A percentile compares a stretch with the other conserved stretches of the same genome.
These are phyloP conservation scores for Cantharis nigra DNA, from an alignment of 2,888 invertebrate species.

Conservation along the genomic window DNA sequence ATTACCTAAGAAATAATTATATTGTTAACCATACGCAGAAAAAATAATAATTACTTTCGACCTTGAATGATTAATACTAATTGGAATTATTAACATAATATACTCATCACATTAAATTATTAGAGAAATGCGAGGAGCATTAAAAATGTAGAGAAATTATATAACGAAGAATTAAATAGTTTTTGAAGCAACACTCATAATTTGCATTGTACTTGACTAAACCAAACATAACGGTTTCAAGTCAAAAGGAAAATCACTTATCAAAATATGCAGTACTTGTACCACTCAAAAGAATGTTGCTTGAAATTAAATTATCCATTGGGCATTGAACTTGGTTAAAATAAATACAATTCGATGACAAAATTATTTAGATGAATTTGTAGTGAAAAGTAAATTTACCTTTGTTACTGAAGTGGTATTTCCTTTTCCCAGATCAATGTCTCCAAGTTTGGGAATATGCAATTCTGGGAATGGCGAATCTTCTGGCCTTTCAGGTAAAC, in stretches of 20 bases:
- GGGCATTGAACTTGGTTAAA: not conserved
- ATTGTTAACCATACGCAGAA: not conserved
- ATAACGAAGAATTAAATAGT: not conserved
- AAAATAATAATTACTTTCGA: not conserved
- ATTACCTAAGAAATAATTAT: conserved; percentile 57
- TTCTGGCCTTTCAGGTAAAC: conserved; percentile 37
- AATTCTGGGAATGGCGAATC: conserved; percentile 35
- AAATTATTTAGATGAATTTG: too few relatives aligned
- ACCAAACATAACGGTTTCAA: not conserved
- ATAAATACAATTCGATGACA: not conserved
- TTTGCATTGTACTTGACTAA: not conserved
- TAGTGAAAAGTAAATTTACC: conserved; percentile 24
- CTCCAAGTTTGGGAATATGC: conserved; percentile 31
- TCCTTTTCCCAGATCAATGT: conserved; percentile 51
- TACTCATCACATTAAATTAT: not conserved
- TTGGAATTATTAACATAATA: not conserved
- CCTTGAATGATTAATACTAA: not conserved
- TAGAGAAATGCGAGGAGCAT: too few relatives aligned
- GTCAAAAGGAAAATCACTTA: not conserved
- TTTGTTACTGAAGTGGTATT: conserved; percentile 54
- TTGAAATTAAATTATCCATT: not conserved
- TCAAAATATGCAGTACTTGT: not conserved
- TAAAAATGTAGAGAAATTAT: not conserved
- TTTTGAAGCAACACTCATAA: not conserved
- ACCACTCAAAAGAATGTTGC: not conserved